Conservation (phyloP, 2,797 vertebrate species). For the Petrocephalus schoutedeni region DNA sequence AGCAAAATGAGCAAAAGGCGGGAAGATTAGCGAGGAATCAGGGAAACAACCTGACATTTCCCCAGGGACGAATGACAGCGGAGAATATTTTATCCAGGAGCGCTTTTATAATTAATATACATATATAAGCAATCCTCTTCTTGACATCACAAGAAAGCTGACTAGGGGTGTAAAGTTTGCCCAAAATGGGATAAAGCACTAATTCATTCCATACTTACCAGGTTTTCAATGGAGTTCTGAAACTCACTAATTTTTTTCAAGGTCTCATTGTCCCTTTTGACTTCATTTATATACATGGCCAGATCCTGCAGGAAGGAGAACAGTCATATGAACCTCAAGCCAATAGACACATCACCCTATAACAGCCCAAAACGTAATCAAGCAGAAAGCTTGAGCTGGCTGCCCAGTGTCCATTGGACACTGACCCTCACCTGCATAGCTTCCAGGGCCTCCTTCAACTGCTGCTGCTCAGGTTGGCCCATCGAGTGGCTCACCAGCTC, state of each 20-base stretch:
- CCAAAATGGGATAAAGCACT: neutral
- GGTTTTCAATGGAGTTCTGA: constrained; percentile 93
- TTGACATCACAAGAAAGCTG: neutral
- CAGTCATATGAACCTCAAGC: neutral
- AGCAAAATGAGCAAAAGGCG: constrained; percentile 26
- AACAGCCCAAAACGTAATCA: neutral
- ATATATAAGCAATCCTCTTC: neutral
- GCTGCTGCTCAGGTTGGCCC: constrained; percentile 82
- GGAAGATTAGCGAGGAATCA: constrained; percentile 5
- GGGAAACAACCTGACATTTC: constrained; percentile 4
- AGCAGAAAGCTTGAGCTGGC: neutral
- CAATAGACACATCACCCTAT: neutral
- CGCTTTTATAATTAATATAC: neutral
- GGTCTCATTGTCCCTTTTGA: constrained; percentile 96
- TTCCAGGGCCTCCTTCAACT: constrained; percentile 89
- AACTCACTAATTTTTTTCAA: constrained; percentile 97
- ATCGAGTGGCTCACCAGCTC: constrained; percentile 86
- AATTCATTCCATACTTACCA: constrained; percentile 67
- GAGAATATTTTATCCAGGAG: neutral
- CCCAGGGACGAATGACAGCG: neutral
- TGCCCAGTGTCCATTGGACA: neutral
- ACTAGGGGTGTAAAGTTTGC: neutral
- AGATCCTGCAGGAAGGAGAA: constrained; percentile 69
- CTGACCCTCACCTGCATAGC: constrained; percentile 84
- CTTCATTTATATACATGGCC: constrained; percentile 98